A percentile compares a stretch with the other conserved stretches of the same genome.
Conservation (phyloP, 2,113 vertebrate species). For the Sakesphorus luctuosus region DNA sequence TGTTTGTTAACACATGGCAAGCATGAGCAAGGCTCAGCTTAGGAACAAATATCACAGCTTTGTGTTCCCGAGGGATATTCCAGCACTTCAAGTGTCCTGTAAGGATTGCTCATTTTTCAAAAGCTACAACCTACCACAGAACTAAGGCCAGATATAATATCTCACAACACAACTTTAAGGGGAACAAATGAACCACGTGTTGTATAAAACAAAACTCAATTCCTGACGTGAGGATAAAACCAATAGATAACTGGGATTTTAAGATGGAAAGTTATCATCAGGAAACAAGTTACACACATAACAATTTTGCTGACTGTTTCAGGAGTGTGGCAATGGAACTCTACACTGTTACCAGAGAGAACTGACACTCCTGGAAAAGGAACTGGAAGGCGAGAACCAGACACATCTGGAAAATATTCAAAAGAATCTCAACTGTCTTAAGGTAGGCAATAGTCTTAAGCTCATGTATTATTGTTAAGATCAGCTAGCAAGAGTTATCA, state of each 20-base stretch:
- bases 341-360: constrained; percentile 44
- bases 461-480: neutral
- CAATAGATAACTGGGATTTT: rapidly evolving
- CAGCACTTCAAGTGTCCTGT: neutral
- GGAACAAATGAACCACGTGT: neutral
- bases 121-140: neutral
- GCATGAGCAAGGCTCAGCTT: neutral
- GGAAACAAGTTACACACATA: neutral
- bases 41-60: neutral
- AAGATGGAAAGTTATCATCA: neutral
- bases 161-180: neutral
- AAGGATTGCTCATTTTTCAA: neutral
- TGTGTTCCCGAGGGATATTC: rapidly evolving
- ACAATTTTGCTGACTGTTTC: neutral
- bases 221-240: neutral
- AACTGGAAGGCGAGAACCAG: rapidly evolving
- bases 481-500: neutral
- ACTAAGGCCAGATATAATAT: neutral
- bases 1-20: neutral
- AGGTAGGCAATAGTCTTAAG: constrained; percentile 4
- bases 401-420: neutral
- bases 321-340: constrained; percentile 6
- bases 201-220: neutral
- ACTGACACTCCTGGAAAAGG: neutral
- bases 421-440: neutral